phyloP scores from a whole-genome alignment of 92 coral and sea anemone species.

The Phenganax marumi region DNA sequence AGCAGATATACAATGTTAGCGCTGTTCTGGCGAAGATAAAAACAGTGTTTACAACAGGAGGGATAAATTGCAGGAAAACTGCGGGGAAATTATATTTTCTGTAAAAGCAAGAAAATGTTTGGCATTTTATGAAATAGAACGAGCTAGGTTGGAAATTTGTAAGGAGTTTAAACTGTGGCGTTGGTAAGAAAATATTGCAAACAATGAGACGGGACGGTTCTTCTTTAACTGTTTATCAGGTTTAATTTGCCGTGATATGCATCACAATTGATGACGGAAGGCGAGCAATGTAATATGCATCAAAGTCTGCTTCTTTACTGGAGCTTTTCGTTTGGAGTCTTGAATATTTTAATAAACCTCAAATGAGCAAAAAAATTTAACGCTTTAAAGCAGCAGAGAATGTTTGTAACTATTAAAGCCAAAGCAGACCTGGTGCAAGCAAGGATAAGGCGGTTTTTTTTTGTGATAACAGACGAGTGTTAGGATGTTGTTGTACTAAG shows the following conservation, averaged over 20 bases:
- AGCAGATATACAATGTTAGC: neutral
- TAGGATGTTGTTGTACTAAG: no score
- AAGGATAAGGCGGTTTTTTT: no score
- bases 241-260: conserved; percentile 19
- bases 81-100: neutral
- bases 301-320: no score
- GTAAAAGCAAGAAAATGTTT: neutral
- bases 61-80: neutral
- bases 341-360: no score
- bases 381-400: no score
- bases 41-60: conserved; percentile 2
- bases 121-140: neutral
- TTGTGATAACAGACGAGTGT: no score
- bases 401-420: no score
- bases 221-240: conserved; percentile 10
- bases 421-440: no score
- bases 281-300: conserved; percentile 3
- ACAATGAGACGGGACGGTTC: conserved; percentile 17
- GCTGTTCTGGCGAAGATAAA: conserved; percentile 11
- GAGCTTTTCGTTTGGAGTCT: neutral
- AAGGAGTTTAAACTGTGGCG: neutral
- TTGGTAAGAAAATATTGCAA: neutral
- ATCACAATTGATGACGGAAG: conserved; percentile 28
- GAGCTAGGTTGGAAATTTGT: neutral
- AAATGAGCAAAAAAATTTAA: no score